Base-by-base conservation (phyloP, 2,113 vertebrate species). In the Mastomys coucha region DNA sequence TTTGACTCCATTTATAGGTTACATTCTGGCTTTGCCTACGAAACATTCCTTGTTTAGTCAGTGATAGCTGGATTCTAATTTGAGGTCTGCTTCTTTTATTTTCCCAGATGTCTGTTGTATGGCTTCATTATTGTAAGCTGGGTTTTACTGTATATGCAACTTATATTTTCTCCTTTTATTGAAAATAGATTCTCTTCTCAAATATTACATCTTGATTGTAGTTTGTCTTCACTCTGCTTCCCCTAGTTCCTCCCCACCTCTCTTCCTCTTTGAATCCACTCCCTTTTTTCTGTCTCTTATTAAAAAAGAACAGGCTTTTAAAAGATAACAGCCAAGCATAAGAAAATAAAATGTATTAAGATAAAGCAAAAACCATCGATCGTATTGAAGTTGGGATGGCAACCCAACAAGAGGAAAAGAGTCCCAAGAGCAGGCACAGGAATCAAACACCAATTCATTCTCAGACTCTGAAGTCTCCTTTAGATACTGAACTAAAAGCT, bases 31-130 rank as follows among this genome's bases (percentile, higher is more conserved):
- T 95, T 82, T 93, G 75, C 51, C 65, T 94, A 42, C 10, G 53
- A 26, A 75, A 7, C 6, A 0, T 60, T 94, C 69, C 80, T 70
- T 85, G 12, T 90, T 85, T 19, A 77, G 53, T 92, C 51, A 53
- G 14, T 67, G 84, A 86, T 72, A 42, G 45, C 65, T 81, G 78
- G 73, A 77, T 80, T 58, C 63, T 87, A 8, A 36, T 31, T 69
- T 33, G 31, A 6, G 26, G 28, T 90, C n/a, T 93, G 45, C 81
- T 95, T 92, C 45, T 94, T 0, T 92, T 96, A 72, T 94, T 96
- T 96, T 76, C 60, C 51, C 53, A 96, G 81, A 72, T 45, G 93
- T 87, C 80, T 85, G 5, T 76, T 80, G 70, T 94, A 84, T 91
- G 72, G 67, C 26, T 19, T 92, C 63, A 63, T 93, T 87, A 91